These are phyloP conservation scores for Fregata magnificens DNA, from an alignment of 2,113 vertebrate genomes.

Conservation along the genomic window DNA sequence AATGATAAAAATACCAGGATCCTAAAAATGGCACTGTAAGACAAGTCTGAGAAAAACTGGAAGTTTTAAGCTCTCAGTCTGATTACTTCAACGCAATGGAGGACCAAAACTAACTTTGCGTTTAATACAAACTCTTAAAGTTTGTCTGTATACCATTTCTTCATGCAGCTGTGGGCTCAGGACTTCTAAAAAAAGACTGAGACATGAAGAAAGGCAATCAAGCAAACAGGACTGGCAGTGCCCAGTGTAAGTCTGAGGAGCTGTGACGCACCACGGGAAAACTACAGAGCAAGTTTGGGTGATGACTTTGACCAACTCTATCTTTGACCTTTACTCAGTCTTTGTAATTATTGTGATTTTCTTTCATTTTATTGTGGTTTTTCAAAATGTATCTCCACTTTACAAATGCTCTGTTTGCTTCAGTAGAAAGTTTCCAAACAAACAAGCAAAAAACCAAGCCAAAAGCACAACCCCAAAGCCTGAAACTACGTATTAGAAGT, in stretches of 20 bases:
- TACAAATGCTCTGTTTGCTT: background rate
- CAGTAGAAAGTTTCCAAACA: slow-evolving; percentile 28
- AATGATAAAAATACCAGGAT: background rate
- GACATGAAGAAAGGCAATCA: background rate
- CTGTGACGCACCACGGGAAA: background rate
- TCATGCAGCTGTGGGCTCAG: background rate
- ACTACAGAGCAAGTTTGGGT: background rate
- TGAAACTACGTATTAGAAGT: slow-evolving; percentile 1
- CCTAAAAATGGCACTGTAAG: background rate
- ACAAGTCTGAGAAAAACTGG: background rate
- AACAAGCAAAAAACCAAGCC: slow-evolving; percentile 7
- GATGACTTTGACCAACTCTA: background rate
- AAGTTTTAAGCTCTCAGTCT: background rate
- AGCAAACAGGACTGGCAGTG: background rate
- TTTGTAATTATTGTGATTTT: slow-evolving; percentile 64
- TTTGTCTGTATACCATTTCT: background rate
- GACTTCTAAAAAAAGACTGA: background rate
- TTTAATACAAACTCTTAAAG: background rate
- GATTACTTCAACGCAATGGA: background rate
- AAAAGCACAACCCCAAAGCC: background rate
- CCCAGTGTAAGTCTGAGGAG: background rate
- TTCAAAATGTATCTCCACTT: slow-evolving; percentile 25
- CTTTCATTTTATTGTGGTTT: slow-evolving; percentile 45
- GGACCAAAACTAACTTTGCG: background rate
- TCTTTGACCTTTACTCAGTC: slow-evolving; percentile 24